Base-by-base conservation (phyloP, 2,888 invertebrate species). In the Patella depressa region DNA sequence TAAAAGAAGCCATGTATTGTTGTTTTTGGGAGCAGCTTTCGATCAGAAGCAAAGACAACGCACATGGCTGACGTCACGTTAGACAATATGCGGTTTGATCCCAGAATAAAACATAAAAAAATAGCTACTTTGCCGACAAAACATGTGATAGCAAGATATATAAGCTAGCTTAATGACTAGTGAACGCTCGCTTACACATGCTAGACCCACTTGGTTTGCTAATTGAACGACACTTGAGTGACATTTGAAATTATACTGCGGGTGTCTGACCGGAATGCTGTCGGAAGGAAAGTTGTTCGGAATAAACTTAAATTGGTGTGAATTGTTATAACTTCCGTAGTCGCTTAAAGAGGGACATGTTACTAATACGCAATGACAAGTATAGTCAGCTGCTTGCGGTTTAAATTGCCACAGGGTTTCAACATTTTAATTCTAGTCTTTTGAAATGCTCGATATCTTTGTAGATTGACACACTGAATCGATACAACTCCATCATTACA, bases 141-240 rank as follows among this genome's bases (percentile, higher is more conserved):
- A 45, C 45, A 45, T 45, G 45, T 45, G 45, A 45, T 45, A 45
- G 45, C 9, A 45, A 45, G 45, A 45, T 45, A 45, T 45, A 45
- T 45, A 45, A 45, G 45, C 45, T 9, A 45, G 45, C 45, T 45
- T 45, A 45, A 45, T 45, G 45, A 45, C 45, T 45, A 45, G 45
- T 45, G 45, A 45, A 45, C 45, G 45, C 45, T 45, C 45, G 45
- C 45, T 65, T 65, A 65, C 65, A 65, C 65, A 65, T 65, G 65
- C 24, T 19, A 65, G 24, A 19, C 65, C 19, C 19, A 24, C 24
- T 24, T 24, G 11, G 19, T 11, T 24, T 65, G 19, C 65, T 65
- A 65, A 65, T 65, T 65, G 65, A 65, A 24, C 24, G 65, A 65
- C 24, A 65, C 65, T 65, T 65, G 65, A 65, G 24, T 65, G 65